Base-by-base conservation (phyloP, 2,797 vertebrate species). In the Ctenochaetus hawaiiensis region DNA sequence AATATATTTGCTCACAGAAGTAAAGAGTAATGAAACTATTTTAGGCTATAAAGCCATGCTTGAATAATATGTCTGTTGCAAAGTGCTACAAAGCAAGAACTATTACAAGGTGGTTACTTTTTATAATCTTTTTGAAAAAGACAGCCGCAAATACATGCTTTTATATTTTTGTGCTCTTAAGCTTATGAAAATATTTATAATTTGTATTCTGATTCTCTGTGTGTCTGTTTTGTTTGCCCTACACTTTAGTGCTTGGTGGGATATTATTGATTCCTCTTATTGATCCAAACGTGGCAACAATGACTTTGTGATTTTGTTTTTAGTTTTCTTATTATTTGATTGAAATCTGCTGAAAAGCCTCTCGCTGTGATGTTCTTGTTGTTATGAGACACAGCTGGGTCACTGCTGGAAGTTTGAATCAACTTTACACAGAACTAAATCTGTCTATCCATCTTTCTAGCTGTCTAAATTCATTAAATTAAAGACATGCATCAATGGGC, bases 1-100 rank as follows among this genome's bases (percentile, higher is more conserved):
- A 78, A 89, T 93, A 78, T 90, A 90, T 93, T 91, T 90, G 87
- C 87, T 87, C 86, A 85, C 84, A 88, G 89, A 94, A 93, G 90
- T 93, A 89, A 94, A 93, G 93, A 95, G 88, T 93, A 95, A 95
- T 94, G 89, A 92, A 92, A 93, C 91, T 93, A 92, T 94, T 95
- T 94, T 93, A 89, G 85, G 93, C 92, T 92, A 73, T 94, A 89
- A 94, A 94, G 90, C 89, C 89, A 82, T 82, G 80, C 84, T 90
- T 94, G 94, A 94, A 90, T 94, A 95, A 95, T 95, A 92, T 76
- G 89, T 94, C 93, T 92, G 83, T 84, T 90, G 83, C 86, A 95
- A 95, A 95, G 90, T 90, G 94, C 92, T 90, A 87, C 93, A 94
- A 92, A 94, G 92, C 91, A 91, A 92, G 86, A 92, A 92, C 93